These are phyloP conservation scores for Helostoma temminkii DNA, from an alignment of 2,797 vertebrate genomes.

Conservation along the genomic window DNA sequence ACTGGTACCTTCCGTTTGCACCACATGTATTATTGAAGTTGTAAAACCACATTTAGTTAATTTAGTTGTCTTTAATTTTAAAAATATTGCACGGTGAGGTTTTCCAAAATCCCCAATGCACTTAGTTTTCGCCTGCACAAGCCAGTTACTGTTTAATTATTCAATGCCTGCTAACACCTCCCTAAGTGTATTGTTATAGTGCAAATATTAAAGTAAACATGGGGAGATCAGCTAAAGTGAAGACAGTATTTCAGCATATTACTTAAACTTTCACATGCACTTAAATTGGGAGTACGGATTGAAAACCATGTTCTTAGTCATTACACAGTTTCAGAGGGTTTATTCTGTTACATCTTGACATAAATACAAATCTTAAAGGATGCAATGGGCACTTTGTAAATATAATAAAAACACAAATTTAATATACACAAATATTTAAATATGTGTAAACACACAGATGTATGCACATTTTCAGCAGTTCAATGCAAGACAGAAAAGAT, in stretches of 20 bases:
- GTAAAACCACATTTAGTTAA: too few species aligned
- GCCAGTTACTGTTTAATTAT: background rate
- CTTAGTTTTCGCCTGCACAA: background rate
- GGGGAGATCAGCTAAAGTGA: background rate
- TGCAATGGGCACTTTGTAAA: conserved; percentile 87
- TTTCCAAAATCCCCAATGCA: background rate
- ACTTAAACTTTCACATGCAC: background rate
- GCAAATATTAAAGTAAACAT: background rate
- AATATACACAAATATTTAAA: conserved; percentile 83
- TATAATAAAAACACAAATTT: conserved; percentile 83
- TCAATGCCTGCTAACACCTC: background rate
- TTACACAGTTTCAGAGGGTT: conserved; percentile 87
- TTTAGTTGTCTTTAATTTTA: too few species aligned
- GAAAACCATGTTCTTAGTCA: conserved; percentile 37
- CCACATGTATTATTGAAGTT: too few species aligned
- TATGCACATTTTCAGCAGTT: conserved; percentile 81
- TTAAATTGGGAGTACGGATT: background rate
- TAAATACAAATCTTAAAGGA: conserved; percentile 95
- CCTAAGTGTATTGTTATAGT: background rate
- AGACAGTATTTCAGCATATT: background rate
- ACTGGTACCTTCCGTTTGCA: too few species aligned
- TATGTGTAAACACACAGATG: conserved; percentile 77
- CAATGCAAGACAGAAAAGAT: conserved; percentile 69
- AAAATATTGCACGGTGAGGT: background rate
- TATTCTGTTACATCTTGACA: conserved; percentile 95